A percentile compares a stretch with the other conserved stretches of the same genome.
Conservation (phyloP, 35 echinoderm and acorn worm genomes). For the Lytechinus variegatus region DNA sequence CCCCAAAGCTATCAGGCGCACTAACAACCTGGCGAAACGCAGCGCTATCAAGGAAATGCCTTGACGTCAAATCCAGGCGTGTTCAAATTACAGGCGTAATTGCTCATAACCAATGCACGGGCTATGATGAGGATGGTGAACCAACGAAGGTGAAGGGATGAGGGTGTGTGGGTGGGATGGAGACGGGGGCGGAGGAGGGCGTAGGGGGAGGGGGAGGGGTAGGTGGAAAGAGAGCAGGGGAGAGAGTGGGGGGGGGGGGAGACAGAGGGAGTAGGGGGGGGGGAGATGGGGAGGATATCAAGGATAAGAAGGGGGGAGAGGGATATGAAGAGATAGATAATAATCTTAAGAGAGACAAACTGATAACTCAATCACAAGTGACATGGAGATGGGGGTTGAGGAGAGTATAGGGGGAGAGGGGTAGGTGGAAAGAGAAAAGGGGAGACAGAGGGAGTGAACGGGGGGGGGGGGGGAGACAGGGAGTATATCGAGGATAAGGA, state of each 20-base stretch:
- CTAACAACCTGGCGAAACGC: constrained; percentile 29
- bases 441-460: neutral
- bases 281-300: too few species aligned
- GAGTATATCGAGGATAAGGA: too few species aligned
- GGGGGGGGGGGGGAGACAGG: neutral
- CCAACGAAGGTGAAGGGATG: neutral
- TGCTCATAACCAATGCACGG: constrained; percentile 43
- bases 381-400: neutral
- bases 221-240: neutral
- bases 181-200: neutral
- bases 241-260: too few species aligned
- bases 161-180: neutral
- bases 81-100: constrained; percentile 52
- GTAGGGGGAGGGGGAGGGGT: neutral
- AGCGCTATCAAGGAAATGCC: constrained; percentile 37
- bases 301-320: too few species aligned
- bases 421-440: neutral
- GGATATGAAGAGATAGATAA: too few species aligned
- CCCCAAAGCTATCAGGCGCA: constrained; percentile 31
- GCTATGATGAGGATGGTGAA: neutral
- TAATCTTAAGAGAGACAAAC: too few species aligned
- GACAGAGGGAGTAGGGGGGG: neutral
- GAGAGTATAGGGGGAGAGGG: neutral
- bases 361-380: too few species aligned
- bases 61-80: constrained; percentile 48